These are phyloP conservation scores for Clinocottus analis DNA, from an alignment of 2,113 vertebrate genomes.

Conservation along the genomic window DNA sequence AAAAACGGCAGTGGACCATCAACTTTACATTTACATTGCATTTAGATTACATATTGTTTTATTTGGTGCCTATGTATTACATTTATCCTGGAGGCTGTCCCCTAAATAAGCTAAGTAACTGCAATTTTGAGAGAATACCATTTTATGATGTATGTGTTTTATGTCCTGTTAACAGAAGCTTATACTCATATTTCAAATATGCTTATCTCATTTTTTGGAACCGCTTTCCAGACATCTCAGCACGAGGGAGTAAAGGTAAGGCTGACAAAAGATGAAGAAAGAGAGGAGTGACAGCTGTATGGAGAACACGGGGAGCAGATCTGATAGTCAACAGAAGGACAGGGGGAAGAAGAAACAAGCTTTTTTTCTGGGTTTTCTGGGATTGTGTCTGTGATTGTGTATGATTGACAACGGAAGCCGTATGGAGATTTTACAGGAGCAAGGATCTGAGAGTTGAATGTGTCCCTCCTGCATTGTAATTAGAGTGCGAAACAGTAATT, in stretches of 20 bases:
- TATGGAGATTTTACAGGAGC: conserved; percentile 51
- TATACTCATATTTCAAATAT: conserved; percentile 39
- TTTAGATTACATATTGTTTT: conserved; percentile 44
- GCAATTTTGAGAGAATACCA: conserved; percentile 17
- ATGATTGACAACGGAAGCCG: conserved; percentile 59
- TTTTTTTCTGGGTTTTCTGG: not conserved
- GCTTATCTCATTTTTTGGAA: conserved; percentile 7
- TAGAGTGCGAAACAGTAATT: conserved; percentile 73
- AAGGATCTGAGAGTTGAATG: conserved; percentile 58
- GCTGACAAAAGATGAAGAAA: conserved; percentile 51
- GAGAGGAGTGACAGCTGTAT: conserved; percentile 55
- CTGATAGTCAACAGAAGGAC: conserved; percentile 50
- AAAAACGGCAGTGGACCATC: conserved; percentile 32
- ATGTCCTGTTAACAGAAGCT: conserved; percentile 22
- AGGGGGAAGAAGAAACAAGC: conserved; percentile 17
- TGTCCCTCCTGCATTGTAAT: conserved; percentile 72
- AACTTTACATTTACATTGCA: conserved; percentile 41
- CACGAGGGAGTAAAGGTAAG: conserved; percentile 37
- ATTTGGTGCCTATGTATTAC: conserved; percentile 17
- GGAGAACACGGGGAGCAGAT: conserved; percentile 30
- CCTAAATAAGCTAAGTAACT: conserved; percentile 31
- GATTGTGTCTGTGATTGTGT: conserved; percentile 9
- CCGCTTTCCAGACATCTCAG: conserved; percentile 56
- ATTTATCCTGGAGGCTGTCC: conserved; percentile 15
- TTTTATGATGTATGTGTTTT: conserved; percentile 17